A percentile compares a stretch with the other conserved stretches of the same genome.
phyloP scores from a whole-genome alignment of 1,140 invertebrate genomes.

The Augochlora pura region DNA sequence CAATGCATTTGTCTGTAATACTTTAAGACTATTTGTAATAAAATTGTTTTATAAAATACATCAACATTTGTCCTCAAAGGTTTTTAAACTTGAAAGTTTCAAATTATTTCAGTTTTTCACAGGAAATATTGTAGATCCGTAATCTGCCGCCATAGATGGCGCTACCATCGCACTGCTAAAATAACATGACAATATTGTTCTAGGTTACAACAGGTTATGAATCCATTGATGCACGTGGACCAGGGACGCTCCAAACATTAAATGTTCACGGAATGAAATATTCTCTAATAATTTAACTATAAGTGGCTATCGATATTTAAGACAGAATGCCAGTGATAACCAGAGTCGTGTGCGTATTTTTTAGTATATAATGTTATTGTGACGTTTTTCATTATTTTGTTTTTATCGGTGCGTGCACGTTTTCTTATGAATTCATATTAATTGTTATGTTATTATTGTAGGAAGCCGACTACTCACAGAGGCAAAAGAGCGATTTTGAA shows the following conservation, averaged over 20 bases:
- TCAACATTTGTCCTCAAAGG: too few relatives aligned
- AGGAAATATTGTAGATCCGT: too few relatives aligned
- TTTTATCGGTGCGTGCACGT: neutral
- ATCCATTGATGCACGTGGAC: neutral
- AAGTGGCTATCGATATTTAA: neutral
- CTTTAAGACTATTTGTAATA: too few relatives aligned
- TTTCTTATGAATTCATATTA: neutral
- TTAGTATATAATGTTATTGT: neutral
- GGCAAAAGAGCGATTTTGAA: constrained; percentile 92
- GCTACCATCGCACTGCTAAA: too few relatives aligned
- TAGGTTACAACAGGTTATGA: too few relatives aligned
- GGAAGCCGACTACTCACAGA: constrained; percentile 93
- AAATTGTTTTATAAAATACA: too few relatives aligned
- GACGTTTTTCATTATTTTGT: neutral
- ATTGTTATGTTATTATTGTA: constrained; percentile 71
- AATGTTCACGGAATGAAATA: neutral
- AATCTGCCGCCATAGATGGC: too few relatives aligned
- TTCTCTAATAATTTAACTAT: neutral
- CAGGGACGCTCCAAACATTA: neutral
- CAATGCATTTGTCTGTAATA: too few relatives aligned
- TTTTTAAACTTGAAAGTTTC: too few relatives aligned
- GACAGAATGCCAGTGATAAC: constrained; percentile 74
- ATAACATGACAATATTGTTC: too few relatives aligned
- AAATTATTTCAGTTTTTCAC: too few relatives aligned
- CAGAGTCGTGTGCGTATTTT: constrained; percentile 77